Evolutionary conservation across 2,888 invertebrate genomes (phyloP), one percentile per base, ranked within the genome.

Genomic region (Ectobius pallidus): DNA sequence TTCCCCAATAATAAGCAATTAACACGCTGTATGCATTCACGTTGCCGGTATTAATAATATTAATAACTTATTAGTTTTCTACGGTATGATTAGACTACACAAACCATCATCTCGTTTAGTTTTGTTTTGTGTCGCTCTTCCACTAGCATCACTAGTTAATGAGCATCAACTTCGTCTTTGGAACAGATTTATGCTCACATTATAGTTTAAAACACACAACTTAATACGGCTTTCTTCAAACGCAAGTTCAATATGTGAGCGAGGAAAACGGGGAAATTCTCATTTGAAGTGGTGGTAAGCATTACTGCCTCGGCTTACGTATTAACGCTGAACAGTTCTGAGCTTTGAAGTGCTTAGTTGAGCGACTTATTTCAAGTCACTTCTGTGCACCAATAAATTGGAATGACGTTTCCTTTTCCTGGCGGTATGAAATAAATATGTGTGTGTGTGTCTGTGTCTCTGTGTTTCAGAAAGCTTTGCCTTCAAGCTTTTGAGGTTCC

Each of bases 281-380:
- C n/a, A 16, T 63, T 63, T 63, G 63, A 63, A 63, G 63, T 63
- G 63, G 63, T 63, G 20, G 22, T 14, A 14, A 16, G n/a, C 52
- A 6, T 52, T 22, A 39, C 22, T 63, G 63, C 25, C 14, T 42
- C 63, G 42, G 22, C 62, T 3, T 63, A 34, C 42, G 42, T 14
- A 42, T 63, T 63, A 63, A 63, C 25, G 63, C 39, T 63, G 39
- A 63, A 39, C 42, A n/a, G n/a, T 63, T 18, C 42, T 63, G 22
- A 22, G 42, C 63, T 63, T 63, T 63, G 63, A 63, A 63, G 63
- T 63, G 63, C 25, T 58, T n/a, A n/a, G n/a, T n/a, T n/a, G 16
- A 25, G 58, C n/a, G 58, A 58, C 25, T 39, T 63, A 63, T 63
- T 63, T 63, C 42, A 63, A 63, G 63, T 63, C 63, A 63, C 42